Conservation (phyloP, 2,888 invertebrate genomes). For the Brachyopa scutellaris region DNA sequence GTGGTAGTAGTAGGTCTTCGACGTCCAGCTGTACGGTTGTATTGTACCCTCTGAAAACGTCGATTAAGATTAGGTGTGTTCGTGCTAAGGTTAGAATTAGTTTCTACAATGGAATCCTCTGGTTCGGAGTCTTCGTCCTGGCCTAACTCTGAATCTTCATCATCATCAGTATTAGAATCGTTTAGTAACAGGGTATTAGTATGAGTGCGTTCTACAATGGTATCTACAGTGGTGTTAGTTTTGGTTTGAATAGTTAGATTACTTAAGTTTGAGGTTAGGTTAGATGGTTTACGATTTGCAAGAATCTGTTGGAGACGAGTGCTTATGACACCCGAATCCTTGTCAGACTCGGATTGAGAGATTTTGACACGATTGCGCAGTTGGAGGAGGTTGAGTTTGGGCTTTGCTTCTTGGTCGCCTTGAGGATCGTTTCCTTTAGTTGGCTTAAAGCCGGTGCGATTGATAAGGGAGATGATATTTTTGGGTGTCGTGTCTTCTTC, state of each 20-base stretch:
- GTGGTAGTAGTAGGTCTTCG: constrained; percentile 49
- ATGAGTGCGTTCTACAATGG: constrained; percentile 58
- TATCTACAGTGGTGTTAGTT: constrained; percentile 58
- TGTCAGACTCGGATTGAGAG: constrained; percentile 72
- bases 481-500: background rate
- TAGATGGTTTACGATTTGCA: constrained; percentile 63
- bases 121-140: constrained; percentile 54
- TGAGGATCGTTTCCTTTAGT: background rate
- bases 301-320: constrained; percentile 76
- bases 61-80: constrained; percentile 79
- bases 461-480: constrained; percentile 28
- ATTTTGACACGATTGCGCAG: constrained; percentile 74
- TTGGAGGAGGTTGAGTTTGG: constrained; percentile 72
- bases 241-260: constrained; percentile 46
- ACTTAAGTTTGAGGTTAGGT: constrained; percentile 16
- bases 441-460: constrained; percentile 33
- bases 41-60: constrained; percentile 81
- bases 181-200: constrained; percentile 69
- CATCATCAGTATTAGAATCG: constrained; percentile 61
- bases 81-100: constrained; percentile 56
- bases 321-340: constrained; percentile 70
- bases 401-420: background rate
- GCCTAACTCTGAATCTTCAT: constrained; percentile 55
- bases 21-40: constrained; percentile 76
- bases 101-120: constrained; percentile 60